Percentiles rank a stretch among this genome's conserved stretches.
phyloP scores from a whole-genome alignment of 2,888 invertebrate species.

The Amitus sp. region DNA sequence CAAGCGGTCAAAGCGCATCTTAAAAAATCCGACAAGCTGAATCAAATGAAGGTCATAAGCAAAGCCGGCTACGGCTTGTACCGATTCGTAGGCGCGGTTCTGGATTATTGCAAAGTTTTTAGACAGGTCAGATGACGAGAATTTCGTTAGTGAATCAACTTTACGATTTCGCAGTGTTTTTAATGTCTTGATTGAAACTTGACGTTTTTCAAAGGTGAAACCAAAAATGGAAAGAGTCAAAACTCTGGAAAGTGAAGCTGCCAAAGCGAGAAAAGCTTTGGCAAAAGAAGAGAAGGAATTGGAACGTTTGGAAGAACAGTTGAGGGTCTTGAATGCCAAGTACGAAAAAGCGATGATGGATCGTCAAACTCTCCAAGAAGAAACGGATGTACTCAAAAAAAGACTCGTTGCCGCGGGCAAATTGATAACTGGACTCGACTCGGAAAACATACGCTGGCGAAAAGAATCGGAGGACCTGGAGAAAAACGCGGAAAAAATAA shows the following conservation, averaged over 20 bases:
- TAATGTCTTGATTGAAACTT: no score
- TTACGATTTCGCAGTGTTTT: no score
- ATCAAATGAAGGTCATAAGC: constrained; percentile 86
- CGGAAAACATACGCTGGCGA: constrained; percentile 86
- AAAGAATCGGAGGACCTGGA: constrained; percentile 78
- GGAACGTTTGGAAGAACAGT: constrained; percentile 73
- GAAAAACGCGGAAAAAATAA: constrained; percentile 76
- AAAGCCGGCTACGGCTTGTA: constrained; percentile 87
- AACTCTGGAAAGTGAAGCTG: constrained; percentile 78
- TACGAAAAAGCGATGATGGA: constrained; percentile 81
- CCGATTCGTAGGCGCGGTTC: constrained; percentile 86
- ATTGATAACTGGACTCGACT: constrained; percentile 80
- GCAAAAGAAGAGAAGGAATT: constrained; percentile 76
- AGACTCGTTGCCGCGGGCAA: constrained; percentile 87
- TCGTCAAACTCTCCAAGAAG: constrained; percentile 78
- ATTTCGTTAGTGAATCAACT: no score
- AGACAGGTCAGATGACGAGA: constrained; percentile 75
- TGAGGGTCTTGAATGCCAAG: constrained; percentile 76
- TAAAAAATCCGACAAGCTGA: constrained; percentile 77
- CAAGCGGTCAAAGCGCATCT: no score
- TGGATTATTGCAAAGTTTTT: constrained; percentile 89
- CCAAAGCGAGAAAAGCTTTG: constrained; percentile 66
- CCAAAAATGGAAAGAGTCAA: constrained; percentile 87
- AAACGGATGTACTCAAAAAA: constrained; percentile 83
- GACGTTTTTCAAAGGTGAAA: constrained; percentile 67